Conservation (phyloP, 2,113 vertebrate genomes). For the Diphyllodes magnificus region DNA sequence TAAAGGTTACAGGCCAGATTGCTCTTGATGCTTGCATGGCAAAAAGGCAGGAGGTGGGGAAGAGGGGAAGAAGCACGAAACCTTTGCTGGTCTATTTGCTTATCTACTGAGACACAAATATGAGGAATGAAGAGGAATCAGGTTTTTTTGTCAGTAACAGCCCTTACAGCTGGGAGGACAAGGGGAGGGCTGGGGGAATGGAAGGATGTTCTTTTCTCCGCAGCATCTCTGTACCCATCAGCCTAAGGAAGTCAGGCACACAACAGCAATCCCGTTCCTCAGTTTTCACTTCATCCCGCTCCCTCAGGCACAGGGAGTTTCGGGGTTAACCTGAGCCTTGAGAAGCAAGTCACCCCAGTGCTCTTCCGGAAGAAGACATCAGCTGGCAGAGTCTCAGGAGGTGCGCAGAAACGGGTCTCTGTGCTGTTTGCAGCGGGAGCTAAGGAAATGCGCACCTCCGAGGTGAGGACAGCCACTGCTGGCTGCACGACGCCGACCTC, state of each 20-base stretch:
- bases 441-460: background rate
- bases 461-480: background rate
- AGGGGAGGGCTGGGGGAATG: background rate
- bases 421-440: background rate
- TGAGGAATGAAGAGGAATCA: background rate
- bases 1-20: slow-evolving; percentile 5
- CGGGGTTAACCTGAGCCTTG: background rate
- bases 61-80: background rate
- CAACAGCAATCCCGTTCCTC: background rate
- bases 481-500: rapidly evolving
- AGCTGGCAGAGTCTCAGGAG: background rate
- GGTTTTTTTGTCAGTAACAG: background rate
- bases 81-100: background rate
- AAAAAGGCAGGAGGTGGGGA: background rate
- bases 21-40: background rate
- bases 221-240: background rate
- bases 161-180: background rate
- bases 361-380: background rate
- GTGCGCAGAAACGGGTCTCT: background rate
- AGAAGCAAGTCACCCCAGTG: background rate
- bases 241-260: background rate
- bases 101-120: background rate
- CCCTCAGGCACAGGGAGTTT: background rate
- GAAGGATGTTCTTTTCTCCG: background rate
- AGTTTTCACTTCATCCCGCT: background rate